Conservation (phyloP, 2,888 invertebrate species). For the Euplagia quadripunctaria region DNA sequence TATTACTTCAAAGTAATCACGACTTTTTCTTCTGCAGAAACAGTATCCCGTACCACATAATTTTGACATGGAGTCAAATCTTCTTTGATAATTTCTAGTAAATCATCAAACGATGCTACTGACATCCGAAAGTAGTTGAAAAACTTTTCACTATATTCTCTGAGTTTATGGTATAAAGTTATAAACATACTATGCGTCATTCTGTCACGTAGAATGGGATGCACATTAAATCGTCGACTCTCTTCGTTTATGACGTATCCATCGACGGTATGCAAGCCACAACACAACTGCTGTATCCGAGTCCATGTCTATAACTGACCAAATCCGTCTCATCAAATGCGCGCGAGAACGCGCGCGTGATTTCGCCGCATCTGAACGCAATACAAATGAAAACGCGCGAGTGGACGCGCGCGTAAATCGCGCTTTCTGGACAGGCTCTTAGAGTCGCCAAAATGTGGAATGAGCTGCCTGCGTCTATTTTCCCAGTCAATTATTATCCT, state of each 20-base stretch:
- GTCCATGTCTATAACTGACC: background rate
- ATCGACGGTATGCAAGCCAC: background rate
- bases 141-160: background rate
- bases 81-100: slow-evolving; percentile 20
- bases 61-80: slow-evolving; percentile 25
- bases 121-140: background rate
- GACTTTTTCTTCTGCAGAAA: no score
- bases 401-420: no score
- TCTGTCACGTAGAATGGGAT: background rate
- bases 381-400: no score
- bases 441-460: no score
- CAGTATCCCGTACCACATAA: slow-evolving; percentile 21
- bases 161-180: background rate
- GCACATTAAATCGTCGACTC: background rate
- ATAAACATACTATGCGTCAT: background rate
- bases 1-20: slow-evolving; percentile 17
- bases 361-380: no score
- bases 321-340: no score
- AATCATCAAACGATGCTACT: background rate
- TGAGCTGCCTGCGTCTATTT: no score
- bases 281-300: background rate
- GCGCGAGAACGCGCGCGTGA: no score
- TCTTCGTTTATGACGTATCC: background rate
- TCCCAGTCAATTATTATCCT: no score
- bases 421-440: no score